Base-by-base conservation (phyloP, 2,888 invertebrate species). In the Drosophila barbarae region DNA sequence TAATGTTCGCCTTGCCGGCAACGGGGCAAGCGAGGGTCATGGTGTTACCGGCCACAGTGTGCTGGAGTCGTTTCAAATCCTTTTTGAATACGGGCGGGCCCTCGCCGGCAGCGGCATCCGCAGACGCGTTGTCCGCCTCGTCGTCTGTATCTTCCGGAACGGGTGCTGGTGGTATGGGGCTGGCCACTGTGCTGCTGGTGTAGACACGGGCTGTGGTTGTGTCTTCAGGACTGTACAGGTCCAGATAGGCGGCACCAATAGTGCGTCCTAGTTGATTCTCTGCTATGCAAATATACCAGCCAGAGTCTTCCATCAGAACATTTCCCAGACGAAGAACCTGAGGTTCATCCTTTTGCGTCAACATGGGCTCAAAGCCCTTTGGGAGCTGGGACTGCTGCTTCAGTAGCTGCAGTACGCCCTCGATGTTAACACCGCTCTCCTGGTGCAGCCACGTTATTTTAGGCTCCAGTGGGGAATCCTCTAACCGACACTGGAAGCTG, bases 221-320 rank as follows among this genome's bases (percentile, higher is more conserved):
- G 9, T 39, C 57, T 6, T 32, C 3, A 3, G 30, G 35, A 8
- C 38, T 23, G 15, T 38, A 38, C 4, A 58, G 21, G 3, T 92
- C 92, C 15, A 98, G 91, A 88, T 95, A 98, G 51, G 96, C 97
- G 77, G 93, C 94, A 39, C 94, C 94, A 23, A 93, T 92, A 0
- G 94, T 92, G 60, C 92, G 92, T 0, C 98, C 98, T 13, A 97
- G 90, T 41, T 93, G 92, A 87, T 98, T 99, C 21, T 95, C 93
- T 0, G 96, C 98, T 1, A 98, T 92, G 87, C 99, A 99, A 0
- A 97, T 95, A 86, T 99, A 99, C 95, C 97, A 97, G 3, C 98
- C 99, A 86, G 95, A 96, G 84, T 98, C 95, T 39, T 94, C 93
- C 71, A 93, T 91, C 0, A 95, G 95, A 0, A 98, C 96, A 88